Conservation (phyloP, 2,888 invertebrate species). For the Acleris sparsana region DNA sequence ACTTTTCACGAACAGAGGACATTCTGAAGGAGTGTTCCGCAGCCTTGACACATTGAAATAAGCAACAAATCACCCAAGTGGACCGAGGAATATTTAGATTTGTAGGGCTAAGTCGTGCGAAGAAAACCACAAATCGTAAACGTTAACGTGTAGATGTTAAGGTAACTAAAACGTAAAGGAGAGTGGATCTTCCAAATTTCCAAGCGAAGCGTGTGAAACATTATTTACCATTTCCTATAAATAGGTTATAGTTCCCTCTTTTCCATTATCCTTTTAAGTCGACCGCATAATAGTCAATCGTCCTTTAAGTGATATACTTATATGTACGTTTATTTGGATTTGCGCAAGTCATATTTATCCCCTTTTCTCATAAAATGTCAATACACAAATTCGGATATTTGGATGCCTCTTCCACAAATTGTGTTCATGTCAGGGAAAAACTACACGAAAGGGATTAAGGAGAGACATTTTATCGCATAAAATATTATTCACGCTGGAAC, state of each 20-base stretch:
- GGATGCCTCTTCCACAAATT: constrained; percentile 23
- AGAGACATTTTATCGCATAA: constrained; percentile 25
- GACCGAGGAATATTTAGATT: constrained; percentile 43
- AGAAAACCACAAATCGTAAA: constrained; percentile 14
- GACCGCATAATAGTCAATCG: too few relatives aligned
- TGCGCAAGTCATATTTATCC: constrained; percentile 9
- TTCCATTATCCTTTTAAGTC: too few relatives aligned
- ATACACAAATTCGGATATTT: constrained; percentile 19
- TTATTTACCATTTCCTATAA: too few relatives aligned
- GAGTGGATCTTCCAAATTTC: too few relatives aligned
- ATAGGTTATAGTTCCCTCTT: too few relatives aligned
- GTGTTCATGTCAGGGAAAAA: constrained; percentile 20
- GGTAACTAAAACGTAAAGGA: too few relatives aligned
- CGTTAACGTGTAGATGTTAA: too few relatives aligned
- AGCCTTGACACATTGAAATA: constrained; percentile 54
- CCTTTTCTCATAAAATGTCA: constrained; percentile 18
- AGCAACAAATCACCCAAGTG: constrained; percentile 50
- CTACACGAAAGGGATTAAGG: constrained; percentile 30
- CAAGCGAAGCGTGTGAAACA: too few relatives aligned
- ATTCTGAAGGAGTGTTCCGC: constrained; percentile 46
- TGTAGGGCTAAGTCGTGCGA: constrained; percentile 22
- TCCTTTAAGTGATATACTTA: too few relatives aligned
- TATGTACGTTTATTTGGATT: neutral
- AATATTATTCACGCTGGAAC: constrained; percentile 25
- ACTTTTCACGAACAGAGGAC: constrained; percentile 36